Evolutionary conservation across 2,797 vertebrate genomes (phyloP), one percentile per base, ranked within the genome.

Genomic region (Pseudomugil tenellus): DNA sequence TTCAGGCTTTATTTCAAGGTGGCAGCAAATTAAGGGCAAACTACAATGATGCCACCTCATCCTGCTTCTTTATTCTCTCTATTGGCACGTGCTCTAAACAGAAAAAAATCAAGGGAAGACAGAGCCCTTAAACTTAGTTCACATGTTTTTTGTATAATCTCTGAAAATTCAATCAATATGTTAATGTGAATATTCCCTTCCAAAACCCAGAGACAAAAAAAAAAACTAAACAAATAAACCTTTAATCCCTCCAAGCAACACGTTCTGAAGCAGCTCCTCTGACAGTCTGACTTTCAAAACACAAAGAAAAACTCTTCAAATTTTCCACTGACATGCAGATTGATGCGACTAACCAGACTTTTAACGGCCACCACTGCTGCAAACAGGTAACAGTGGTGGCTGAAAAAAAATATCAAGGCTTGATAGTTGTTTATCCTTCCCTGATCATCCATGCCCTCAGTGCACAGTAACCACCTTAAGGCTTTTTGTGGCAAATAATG

Each of bases 91-190:
- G 55, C 32, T 59, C 39, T 34, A 48, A 79, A 82, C 54, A 69
- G 52, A 78, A 8, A 71, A 56, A 66, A 67, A 31, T 21, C 11
- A 67, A 53, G 48, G 31, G 58, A 49, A 62, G 56, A 67, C 63
- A 69, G 37, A 69, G 67, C 48, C 62, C 59, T 70, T 21, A 49
- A 74, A 83, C 58, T 70, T 46, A 74, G 56, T 70, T 65, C 54
- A 76, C 69, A 67, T 69, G 57, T 65, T 82, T 80, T 80, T 63
- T 46, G 61, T 60, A 67, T 72, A 75, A 82, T 67, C 72, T 78
- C 66, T 29, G 31, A 74, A 76, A 81, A 84, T 80, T 76, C 56
- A 70, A 79, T 89, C 72, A 84, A 69, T 74, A 91, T 85, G 77
- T 70, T 76, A 82, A 84, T 86, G 74, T 75, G 66, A 84, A 67